Evolutionary conservation across 2,888 invertebrate genomes (phyloP).

Genomic region (Rhabditoides inermis): DNA sequence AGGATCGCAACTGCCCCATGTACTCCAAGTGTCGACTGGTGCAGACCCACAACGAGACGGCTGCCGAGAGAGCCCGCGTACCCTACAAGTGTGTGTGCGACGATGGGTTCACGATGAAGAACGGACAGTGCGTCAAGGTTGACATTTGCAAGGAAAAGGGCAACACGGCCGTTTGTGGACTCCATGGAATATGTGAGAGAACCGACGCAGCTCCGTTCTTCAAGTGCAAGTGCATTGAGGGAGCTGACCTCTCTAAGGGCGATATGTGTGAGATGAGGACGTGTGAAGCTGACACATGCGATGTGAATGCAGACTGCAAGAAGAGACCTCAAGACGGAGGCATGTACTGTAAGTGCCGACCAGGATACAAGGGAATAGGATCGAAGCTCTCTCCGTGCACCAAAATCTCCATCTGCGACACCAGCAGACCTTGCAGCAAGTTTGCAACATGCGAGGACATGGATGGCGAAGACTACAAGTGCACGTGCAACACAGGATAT

Average conservation of each 20-base stretch:
- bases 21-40: conserved; percentile 2
- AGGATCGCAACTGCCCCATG: conserved; percentile 2
- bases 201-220: conserved; percentile 5
- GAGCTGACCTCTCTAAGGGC: conserved; percentile 1
- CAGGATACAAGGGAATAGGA: conserved; percentile 5
- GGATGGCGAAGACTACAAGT: neutral
- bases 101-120: too few relatives aligned
- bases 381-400: conserved; percentile 3
- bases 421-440: conserved; percentile 2
- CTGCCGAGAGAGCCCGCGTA: too few relatives aligned
- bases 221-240: neutral
- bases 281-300: neutral
- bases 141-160: too few relatives aligned
- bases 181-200: neutral
- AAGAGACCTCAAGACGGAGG: conserved; percentile 5
- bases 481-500: conserved; percentile 5
- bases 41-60: conserved; percentile 6
- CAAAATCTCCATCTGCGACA: neutral
- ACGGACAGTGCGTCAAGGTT: too few relatives aligned
- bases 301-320: conserved; percentile 1
- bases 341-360: conserved; percentile 5
- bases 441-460: conserved; percentile 2
- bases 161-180: neutral
- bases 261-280: neutral
- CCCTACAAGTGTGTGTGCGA: too few relatives aligned